phyloP scores from a whole-genome alignment of 2,113 vertebrate species.

The Silurus asotus region DNA sequence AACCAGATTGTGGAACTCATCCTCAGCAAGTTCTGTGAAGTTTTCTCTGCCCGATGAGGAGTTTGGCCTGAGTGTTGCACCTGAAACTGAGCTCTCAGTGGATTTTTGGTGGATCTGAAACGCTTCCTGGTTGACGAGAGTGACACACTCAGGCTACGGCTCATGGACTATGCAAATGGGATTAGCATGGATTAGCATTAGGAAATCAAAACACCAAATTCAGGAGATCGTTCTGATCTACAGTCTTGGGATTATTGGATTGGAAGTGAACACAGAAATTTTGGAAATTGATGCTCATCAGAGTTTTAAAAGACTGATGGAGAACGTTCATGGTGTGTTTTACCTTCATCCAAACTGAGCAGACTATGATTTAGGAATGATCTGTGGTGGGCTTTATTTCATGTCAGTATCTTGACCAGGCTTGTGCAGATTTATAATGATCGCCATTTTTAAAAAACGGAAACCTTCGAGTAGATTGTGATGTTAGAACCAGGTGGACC shows the following conservation, averaged over 20 bases:
- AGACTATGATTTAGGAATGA: not conserved
- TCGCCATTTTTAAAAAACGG: not conserved
- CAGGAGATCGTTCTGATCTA: not conserved
- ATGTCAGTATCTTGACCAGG: not conserved
- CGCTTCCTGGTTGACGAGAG: not conserved
- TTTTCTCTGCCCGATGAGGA: slow-evolving; percentile 72
- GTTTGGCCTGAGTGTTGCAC: slow-evolving; percentile 27
- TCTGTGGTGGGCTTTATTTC: not conserved
- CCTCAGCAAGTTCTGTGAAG: slow-evolving; percentile 78
- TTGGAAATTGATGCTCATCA: not conserved
- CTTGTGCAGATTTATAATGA: not conserved
- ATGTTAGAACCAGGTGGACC: no score
- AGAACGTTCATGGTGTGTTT: not conserved
- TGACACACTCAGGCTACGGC: not conserved
- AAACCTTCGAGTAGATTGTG: not conserved
- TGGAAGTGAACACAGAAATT: not conserved
- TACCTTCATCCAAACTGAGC: not conserved
- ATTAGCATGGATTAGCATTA: not conserved
- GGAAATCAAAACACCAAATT: not conserved
- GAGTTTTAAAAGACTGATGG: not conserved
- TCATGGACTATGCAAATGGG: not conserved
- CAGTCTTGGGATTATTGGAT: not conserved
- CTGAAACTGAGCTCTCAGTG: not conserved
- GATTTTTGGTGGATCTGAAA: not conserved
- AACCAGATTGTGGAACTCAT: slow-evolving; percentile 94